Evolutionary conservation across 2,888 invertebrate species (phyloP).

Genomic region (Cacoxenus indagator): DNA sequence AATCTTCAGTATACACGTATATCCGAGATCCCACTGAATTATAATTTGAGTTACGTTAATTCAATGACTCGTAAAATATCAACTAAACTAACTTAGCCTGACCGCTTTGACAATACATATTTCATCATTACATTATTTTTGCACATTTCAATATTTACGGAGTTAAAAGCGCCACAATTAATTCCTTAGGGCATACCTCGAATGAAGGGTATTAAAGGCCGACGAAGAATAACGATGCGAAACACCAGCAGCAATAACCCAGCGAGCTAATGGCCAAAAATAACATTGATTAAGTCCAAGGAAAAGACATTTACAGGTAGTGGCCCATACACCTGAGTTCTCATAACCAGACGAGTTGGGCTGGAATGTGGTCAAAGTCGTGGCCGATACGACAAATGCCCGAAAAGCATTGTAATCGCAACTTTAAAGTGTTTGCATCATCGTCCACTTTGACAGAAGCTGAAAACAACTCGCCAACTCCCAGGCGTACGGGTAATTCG

Average conservation of each 20-base stretch:
- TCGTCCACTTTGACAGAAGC: background rate
- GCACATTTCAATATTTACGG: too few species aligned
- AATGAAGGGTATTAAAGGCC: too few species aligned
- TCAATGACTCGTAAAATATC: too few species aligned
- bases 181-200: too few species aligned
- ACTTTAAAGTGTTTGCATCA: background rate
- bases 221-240: background rate
- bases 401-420: constrained; percentile 13
- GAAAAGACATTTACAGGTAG: background rate
- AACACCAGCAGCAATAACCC: constrained; percentile 5
- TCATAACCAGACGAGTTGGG: background rate
- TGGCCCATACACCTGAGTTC: background rate
- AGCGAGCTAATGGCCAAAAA: constrained; percentile 37
- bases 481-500: background rate
- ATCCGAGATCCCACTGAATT: too few species aligned
- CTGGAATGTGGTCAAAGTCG: constrained; percentile 28
- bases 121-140: too few species aligned
- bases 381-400: constrained; percentile 30
- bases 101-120: too few species aligned
- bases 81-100: too few species aligned
- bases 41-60: too few species aligned
- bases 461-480: background rate
- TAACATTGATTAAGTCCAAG: constrained; percentile 56
- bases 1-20: too few species aligned
- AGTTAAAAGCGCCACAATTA: too few species aligned